phyloP scores from a whole-genome alignment of 1,140 invertebrate genomes.

The Artemia franciscana region DNA sequence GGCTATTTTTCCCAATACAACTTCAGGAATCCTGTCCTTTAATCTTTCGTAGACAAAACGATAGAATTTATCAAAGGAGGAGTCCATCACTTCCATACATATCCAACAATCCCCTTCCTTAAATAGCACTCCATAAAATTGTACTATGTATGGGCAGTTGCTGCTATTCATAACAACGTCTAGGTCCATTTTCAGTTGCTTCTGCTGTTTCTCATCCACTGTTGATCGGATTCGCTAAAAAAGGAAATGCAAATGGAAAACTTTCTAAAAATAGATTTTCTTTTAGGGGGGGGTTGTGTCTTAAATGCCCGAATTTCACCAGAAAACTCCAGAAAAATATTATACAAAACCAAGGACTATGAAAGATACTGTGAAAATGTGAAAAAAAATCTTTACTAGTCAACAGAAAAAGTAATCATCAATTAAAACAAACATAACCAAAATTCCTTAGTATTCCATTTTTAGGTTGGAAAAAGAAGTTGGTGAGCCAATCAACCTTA shows the following conservation, averaged over 20 bases:
- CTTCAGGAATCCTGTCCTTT: constrained; percentile 67
- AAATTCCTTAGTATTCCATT: too few species aligned
- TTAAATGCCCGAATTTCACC: neutral
- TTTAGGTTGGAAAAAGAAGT: too few species aligned
- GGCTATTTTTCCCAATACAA: constrained; percentile 84
- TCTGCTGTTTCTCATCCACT: constrained; percentile 87
- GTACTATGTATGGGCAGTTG: constrained; percentile 88
- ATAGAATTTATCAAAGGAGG: constrained; percentile 70
- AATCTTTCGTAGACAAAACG: constrained; percentile 47
- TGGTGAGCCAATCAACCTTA: too few species aligned
- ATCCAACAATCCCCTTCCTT: constrained; percentile 46
- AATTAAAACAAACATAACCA: too few species aligned
- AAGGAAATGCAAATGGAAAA: constrained; percentile 8
- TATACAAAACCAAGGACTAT: neutral
- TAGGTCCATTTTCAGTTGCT: constrained; percentile 92
- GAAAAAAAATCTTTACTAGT: neutral
- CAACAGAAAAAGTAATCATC: too few species aligned
- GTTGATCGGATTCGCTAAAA: constrained; percentile 84
- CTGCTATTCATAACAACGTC: constrained; percentile 90
- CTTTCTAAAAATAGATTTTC: neutral
- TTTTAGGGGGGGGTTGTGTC: too few species aligned
- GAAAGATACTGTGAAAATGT: neutral
- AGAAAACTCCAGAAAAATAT: neutral
- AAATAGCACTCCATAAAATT: constrained; percentile 89
- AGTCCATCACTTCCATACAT: constrained; percentile 80